A percentile compares a stretch with the other conserved stretches of the same genome.
Evolutionary conservation across 2,888 invertebrate genomes (phyloP).

Genomic region (Lasius fuliginosus): DNA sequence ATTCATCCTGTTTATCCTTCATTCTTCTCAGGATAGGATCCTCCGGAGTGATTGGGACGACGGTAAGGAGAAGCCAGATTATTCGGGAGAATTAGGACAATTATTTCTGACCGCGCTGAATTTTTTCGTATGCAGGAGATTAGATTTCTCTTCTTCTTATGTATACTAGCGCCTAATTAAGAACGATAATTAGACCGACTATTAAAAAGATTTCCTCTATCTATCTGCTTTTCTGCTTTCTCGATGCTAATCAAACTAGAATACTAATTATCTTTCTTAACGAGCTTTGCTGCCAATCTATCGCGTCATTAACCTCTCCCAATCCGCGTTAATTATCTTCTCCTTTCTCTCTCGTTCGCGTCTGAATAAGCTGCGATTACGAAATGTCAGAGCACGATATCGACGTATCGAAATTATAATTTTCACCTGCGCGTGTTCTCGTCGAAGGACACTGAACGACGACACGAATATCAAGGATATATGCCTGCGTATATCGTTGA

Average conservation of each 20-base stretch:
- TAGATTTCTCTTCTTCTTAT: neutral
- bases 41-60: neutral
- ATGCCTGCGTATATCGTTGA: neutral
- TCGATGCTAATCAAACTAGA: slow-evolving; percentile 9
- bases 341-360: slow-evolving; percentile 13
- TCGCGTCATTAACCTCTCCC: slow-evolving; percentile 24
- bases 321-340: slow-evolving; percentile 22
- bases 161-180: neutral
- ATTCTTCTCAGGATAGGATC: neutral
- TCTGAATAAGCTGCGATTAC: slow-evolving; percentile 27
- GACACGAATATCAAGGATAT: slow-evolving; percentile 19
- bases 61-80: neutral
- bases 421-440: slow-evolving; percentile 21
- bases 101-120: neutral
- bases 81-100: neutral
- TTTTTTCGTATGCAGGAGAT: neutral
- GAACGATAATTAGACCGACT: neutral
- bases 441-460: slow-evolving; percentile 8
- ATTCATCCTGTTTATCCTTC: neutral
- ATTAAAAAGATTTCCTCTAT: neutral
- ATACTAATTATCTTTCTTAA: slow-evolving; percentile 29
- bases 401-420: slow-evolving; percentile 3
- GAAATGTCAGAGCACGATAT: neutral
- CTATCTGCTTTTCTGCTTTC: slow-evolving; percentile 22
- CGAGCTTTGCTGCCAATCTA: slow-evolving; percentile 19